These are phyloP conservation scores for Acipenser ruthenus DNA, from an alignment of 2,797 vertebrate species.

Conservation along the genomic window DNA sequence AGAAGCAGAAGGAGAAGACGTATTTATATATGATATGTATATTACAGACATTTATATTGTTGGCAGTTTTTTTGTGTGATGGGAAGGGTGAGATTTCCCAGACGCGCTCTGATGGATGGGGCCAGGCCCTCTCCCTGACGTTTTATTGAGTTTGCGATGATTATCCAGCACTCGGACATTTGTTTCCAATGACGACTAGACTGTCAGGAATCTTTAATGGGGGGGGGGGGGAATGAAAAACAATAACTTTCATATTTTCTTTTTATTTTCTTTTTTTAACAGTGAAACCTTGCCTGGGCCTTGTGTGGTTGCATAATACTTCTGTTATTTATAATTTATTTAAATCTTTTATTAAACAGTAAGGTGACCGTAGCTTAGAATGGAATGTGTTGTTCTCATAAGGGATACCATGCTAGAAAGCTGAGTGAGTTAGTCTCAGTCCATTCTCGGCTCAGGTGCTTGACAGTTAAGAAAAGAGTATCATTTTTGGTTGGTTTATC, in stretches of 20 bases:
- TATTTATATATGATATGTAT: slow-evolving; percentile 84
- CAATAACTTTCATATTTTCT: slow-evolving; percentile 41
- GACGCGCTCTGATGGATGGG: slow-evolving; percentile 93
- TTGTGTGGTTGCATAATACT: too few relatives aligned
- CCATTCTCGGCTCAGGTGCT: too few relatives aligned
- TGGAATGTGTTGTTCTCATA: too few relatives aligned
- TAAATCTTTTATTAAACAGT: too few relatives aligned
- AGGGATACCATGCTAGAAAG: too few relatives aligned
- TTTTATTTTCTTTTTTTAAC: too few relatives aligned
- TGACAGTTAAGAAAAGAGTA: too few relatives aligned
- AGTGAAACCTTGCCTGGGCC: too few relatives aligned
- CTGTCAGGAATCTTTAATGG: slow-evolving; percentile 59
- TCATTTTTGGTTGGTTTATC: too few relatives aligned
- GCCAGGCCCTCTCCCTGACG: slow-evolving; percentile 74
- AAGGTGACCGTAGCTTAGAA: too few relatives aligned
- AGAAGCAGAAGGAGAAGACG: slow-evolving; percentile 53
- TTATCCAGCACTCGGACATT: slow-evolving; percentile 90
- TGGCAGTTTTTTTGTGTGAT: slow-evolving; percentile 77
- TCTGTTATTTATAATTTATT: too few relatives aligned
- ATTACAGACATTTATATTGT: slow-evolving; percentile 99
- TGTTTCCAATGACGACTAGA: slow-evolving; percentile 76
- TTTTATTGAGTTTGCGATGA: slow-evolving; percentile 99
- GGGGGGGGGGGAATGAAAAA: slow-evolving; percentile 28
- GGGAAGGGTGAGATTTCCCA: slow-evolving; percentile 88
- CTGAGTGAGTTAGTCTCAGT: too few relatives aligned